Conservation (phyloP, 2,797 vertebrate species). For the Lacerta viridis region DNA sequence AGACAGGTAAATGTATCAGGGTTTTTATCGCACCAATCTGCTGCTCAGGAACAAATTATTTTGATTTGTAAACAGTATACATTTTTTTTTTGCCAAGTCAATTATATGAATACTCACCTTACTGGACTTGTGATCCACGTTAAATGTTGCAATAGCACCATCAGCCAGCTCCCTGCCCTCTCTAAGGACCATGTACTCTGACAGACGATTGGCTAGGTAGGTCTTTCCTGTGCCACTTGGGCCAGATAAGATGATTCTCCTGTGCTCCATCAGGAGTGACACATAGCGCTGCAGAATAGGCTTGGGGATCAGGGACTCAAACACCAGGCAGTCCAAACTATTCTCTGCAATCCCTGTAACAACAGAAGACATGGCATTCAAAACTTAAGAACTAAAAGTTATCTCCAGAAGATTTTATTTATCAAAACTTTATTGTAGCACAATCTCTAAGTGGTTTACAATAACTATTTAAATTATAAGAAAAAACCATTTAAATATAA, state of each 20-base stretch:
- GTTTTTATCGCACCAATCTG: not conserved
- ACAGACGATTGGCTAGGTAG: constrained; percentile 92
- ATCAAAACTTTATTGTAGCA: too few relatives aligned
- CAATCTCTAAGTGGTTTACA: too few relatives aligned
- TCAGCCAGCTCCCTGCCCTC: constrained; percentile 88
- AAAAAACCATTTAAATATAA: too few relatives aligned
- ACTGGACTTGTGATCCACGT: constrained; percentile 97
- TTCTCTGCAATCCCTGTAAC: constrained; percentile 86
- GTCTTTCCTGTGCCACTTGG: constrained; percentile 97
- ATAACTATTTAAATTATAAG: too few relatives aligned
- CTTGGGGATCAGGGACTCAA: constrained; percentile 94
- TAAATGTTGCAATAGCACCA: constrained; percentile 91
- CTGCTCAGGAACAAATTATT: not conserved
- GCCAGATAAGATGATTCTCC: constrained; percentile 94
- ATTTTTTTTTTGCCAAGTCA: not conserved
- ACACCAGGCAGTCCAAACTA: constrained; percentile 92
- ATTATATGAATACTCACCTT: constrained; percentile 83
- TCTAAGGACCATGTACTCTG: constrained; percentile 88
- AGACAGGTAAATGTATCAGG: not conserved
- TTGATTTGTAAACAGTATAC: not conserved
- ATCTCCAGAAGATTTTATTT: too few relatives aligned
- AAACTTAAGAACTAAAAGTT: accelerated
- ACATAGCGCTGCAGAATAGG: constrained; percentile 95
- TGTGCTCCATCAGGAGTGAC: constrained; percentile 92
- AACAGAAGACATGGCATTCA: not conserved